phyloP scores from a whole-genome alignment of 2,113 vertebrate species.

The Danionella cerebrum region DNA sequence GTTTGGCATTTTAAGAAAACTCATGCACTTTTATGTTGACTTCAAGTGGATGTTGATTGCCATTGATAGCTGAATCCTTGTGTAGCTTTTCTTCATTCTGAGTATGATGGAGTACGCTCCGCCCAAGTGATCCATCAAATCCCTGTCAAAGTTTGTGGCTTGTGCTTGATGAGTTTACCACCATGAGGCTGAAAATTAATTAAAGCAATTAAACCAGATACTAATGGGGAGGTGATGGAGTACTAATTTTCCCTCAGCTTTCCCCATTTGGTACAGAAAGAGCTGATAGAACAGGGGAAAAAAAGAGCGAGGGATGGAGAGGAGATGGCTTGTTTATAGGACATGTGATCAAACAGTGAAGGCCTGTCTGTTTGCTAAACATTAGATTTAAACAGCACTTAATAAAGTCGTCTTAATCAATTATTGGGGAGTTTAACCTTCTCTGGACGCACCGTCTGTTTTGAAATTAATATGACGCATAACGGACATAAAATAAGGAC shows the following conservation, averaged over 20 bases:
- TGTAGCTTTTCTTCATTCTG: background rate
- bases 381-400: background rate
- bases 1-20: no score
- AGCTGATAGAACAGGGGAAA: background rate
- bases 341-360: constrained; percentile 68
- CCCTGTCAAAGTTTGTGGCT: constrained; percentile 77
- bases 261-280: background rate
- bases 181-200: constrained; percentile 77
- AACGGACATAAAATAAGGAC: no score
- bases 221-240: constrained; percentile 53
- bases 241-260: constrained; percentile 60
- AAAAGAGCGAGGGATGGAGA: constrained; percentile 59
- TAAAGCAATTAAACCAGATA: constrained; percentile 78
- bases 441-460: no score
- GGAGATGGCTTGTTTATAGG: constrained; percentile 49
- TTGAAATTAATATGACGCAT: no score
- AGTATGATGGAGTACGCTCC: background rate
- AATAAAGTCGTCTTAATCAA: background rate
- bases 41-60: no score
- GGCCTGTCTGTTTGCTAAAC: constrained; percentile 4
- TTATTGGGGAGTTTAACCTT: background rate
- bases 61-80: no score
- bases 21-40: background rate
- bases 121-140: constrained; percentile 45
- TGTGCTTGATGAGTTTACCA: constrained; percentile 80